phyloP scores from a whole-genome alignment of 2,888 invertebrate species.

The Steinernema carpocapsae region DNA sequence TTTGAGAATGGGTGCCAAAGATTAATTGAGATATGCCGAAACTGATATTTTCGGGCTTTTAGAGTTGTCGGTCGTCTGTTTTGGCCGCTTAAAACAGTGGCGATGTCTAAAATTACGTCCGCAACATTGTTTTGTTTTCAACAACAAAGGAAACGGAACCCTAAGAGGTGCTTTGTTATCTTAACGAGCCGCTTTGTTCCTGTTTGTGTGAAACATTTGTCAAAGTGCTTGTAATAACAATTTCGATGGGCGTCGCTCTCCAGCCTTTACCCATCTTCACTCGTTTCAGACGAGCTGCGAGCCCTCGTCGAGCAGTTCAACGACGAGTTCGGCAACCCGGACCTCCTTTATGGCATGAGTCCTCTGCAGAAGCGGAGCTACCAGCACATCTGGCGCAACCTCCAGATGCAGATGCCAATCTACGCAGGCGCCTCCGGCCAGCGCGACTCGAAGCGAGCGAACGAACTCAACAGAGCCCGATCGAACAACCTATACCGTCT shows the following conservation, averaged over 20 bases:
- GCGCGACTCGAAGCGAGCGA: slow-evolving; percentile 45
- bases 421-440: slow-evolving; percentile 23
- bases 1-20: neutral
- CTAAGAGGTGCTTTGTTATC: neutral
- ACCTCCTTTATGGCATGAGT: slow-evolving; percentile 25
- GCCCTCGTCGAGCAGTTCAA: slow-evolving; percentile 27
- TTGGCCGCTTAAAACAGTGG: neutral
- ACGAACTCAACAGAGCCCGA: slow-evolving; percentile 53
- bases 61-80: neutral
- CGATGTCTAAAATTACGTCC: neutral
- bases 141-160: neutral
- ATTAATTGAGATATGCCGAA: neutral
- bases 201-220: neutral
- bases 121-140: neutral
- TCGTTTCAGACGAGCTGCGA: slow-evolving; percentile 18
- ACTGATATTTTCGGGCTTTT: neutral
- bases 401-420: slow-evolving; percentile 49
- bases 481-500: slow-evolving; percentile 59
- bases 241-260: neutral
- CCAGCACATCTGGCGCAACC: slow-evolving; percentile 58
- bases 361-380: slow-evolving; percentile 50
- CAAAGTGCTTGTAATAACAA: neutral
- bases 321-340: slow-evolving; percentile 28
- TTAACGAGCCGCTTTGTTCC: neutral
- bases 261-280: too few relatives aligned